phyloP scores from a whole-genome alignment of 2,888 invertebrate species.

The Boloria selene region DNA sequence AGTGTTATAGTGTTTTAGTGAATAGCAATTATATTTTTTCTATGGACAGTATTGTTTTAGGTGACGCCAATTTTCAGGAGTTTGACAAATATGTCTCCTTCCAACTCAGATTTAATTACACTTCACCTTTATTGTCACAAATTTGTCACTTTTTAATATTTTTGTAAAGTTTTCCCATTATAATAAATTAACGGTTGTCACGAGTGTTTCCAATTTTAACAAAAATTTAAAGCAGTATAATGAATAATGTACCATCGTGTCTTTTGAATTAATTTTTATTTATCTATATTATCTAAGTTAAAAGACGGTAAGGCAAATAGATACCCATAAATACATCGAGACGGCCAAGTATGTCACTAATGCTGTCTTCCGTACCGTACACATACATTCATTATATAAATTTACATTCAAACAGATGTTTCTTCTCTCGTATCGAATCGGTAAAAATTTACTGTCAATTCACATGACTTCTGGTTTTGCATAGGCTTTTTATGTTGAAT shows the following conservation, averaged over 20 bases:
- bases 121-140: constrained; percentile 34
- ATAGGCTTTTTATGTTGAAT: constrained; percentile 48
- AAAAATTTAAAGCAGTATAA: constrained; percentile 39
- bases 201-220: constrained; percentile 42
- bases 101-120: background rate
- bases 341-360: constrained; percentile 65
- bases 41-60: background rate
- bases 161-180: constrained; percentile 49
- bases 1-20: constrained; percentile 16
- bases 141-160: constrained; percentile 56
- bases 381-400: constrained; percentile 28
- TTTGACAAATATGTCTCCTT: background rate
- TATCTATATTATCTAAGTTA: constrained; percentile 52
- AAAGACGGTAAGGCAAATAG: constrained; percentile 48
- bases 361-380: constrained; percentile 47
- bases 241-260: background rate
- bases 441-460: constrained; percentile 19
- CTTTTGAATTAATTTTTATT: constrained; percentile 45
- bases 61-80: background rate
- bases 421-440: constrained; percentile 27
- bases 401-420: constrained; percentile 48
- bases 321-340: constrained; percentile 61
- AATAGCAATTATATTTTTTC: background rate
- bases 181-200: constrained; percentile 52
- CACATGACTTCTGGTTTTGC: constrained; percentile 19